Percentiles rank a stretch among this genome's conserved stretches.
Evolutionary conservation across 2,113 vertebrate species (phyloP).

Genomic region (Muntiacus reevesi): DNA sequence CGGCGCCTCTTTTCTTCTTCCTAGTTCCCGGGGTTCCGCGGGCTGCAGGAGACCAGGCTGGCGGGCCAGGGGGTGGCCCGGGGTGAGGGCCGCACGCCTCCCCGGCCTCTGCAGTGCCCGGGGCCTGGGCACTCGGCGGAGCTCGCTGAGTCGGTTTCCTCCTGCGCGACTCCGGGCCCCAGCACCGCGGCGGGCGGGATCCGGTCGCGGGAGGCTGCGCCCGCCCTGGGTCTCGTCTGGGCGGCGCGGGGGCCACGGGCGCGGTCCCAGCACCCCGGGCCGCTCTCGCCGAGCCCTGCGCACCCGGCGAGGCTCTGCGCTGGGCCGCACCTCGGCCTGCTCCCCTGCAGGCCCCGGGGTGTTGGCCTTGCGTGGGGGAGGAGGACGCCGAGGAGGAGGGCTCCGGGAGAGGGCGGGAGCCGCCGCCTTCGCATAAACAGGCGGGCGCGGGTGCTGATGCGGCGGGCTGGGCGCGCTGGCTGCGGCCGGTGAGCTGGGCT

Average conservation of each 20-base stretch:
- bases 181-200: neutral
- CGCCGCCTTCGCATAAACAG: neutral
- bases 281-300: neutral
- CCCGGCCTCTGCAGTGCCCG: neutral
- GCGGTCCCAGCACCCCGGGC: neutral
- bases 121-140: neutral
- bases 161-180: neutral
- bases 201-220: neutral
- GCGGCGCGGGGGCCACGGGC: neutral
- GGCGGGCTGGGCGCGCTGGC: neutral
- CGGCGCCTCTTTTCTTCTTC: slow-evolving; percentile 5
- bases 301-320: accelerated
- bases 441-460: neutral
- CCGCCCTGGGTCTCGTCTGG: neutral
- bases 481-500: accelerated
- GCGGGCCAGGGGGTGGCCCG: neutral
- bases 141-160: neutral
- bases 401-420: neutral
- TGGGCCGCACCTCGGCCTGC: accelerated
- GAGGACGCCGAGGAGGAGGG: neutral
- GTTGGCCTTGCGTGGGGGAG: neutral
- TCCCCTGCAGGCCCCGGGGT: neutral
- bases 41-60: neutral
- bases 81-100: neutral
- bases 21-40: neutral